Evolutionary conservation across 2,113 vertebrate genomes (phyloP), one percentile per base, ranked within the genome.

Genomic region (Gasterosteus aculeatus): DNA sequence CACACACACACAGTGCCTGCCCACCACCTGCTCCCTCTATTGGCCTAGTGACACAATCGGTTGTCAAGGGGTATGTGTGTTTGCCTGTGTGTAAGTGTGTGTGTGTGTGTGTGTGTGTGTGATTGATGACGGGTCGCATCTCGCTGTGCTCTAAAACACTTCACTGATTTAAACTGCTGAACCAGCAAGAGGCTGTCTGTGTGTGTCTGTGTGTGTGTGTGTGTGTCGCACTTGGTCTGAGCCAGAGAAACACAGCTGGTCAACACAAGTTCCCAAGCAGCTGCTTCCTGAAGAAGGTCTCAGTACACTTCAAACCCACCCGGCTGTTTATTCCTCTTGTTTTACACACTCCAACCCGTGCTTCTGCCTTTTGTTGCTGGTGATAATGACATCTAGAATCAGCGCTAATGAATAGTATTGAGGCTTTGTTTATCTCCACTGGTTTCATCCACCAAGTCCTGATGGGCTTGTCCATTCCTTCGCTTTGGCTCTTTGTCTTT

Each of bases 171-270:
- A 69, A 75, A 76, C 78, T 87, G 85, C 78, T 87, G 82, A 87
- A 84, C 54, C 82, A 77, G 82, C 82, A 69, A 81, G 60, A 54
- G 61, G 11, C 29, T 77, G 46, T 69, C 14, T 75, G 39, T 46
- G 44, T 18, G 16, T 58, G 49, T n/a, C 41, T 47, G 56, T 47
- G 63, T 67, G 56, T 60, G 58, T 60, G 41, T 70, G 70, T 63
- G 58, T 59, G 53, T 19, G 44, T 60, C 7, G 0, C 44, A 65
- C 71, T 58, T 63, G 56, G 64, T 77, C 33, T 71, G 53, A 77
- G 76, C 65, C 69, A 82, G 67, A 71, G 61, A 83, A 77, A 83
- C 80, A 80, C 83, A 87, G 86, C 86, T 87, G 83, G 74, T 81
- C 59, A 83, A 81, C 86, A 87, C 74, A 81, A 80, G 77, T 80